Conservation (phyloP, 2,797 vertebrate species). For the Parotocinclus haroldoi region DNA sequence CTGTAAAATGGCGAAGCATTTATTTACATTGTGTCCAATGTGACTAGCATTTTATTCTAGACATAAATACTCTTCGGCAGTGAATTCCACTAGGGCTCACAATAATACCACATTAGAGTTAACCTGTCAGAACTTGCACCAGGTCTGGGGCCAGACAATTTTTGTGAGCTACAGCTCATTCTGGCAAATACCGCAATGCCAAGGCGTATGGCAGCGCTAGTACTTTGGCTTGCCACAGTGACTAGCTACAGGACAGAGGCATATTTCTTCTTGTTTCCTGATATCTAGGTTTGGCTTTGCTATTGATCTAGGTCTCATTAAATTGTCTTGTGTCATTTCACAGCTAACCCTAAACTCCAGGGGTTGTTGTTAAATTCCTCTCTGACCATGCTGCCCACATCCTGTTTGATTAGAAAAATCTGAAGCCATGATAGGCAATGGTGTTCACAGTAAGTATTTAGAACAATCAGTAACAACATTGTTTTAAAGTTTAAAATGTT, state of each 20-base stretch:
- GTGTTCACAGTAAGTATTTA: too few relatives aligned
- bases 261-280: constrained; percentile 2
- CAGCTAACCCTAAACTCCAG: constrained; percentile 8
- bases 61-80: constrained; percentile 10
- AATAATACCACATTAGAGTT: constrained; percentile 10
- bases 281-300: constrained; percentile 14
- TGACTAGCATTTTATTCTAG: constrained; percentile 4
- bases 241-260: background rate
- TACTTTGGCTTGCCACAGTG: background rate
- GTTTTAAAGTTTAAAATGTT: too few relatives aligned
- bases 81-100: background rate
- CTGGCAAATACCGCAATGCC: constrained; percentile 12
- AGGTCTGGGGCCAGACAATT: background rate
- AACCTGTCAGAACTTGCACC: background rate
- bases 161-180: background rate
- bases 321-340: constrained; percentile 11
- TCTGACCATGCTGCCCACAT: background rate
- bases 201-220: constrained; percentile 1
- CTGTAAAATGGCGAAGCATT: too few relatives aligned
- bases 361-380: constrained; percentile 2
- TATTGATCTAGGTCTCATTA: constrained; percentile 5
- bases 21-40: too few relatives aligned
- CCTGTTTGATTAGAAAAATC: too few relatives aligned
- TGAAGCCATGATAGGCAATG: too few relatives aligned
- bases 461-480: too few relatives aligned